Conservation (phyloP, 2,113 vertebrate species). For the Tenebrosternarchus preto region DNA sequence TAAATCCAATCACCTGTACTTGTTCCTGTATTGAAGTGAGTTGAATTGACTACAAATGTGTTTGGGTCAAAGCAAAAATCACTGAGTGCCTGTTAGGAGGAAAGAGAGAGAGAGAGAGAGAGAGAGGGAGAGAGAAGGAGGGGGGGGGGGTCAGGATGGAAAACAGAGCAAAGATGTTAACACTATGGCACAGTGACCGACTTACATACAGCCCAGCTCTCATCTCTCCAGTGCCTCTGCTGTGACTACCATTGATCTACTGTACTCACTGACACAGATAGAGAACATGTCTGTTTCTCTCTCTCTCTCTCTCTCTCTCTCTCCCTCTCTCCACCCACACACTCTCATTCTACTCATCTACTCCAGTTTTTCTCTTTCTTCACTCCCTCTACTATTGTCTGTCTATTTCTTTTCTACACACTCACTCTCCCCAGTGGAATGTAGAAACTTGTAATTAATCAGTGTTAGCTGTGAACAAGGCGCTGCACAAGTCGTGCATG, state of each 20-base stretch:
- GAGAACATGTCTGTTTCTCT: slow-evolving; percentile 13
- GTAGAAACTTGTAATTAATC: slow-evolving; percentile 43
- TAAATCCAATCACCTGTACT: slow-evolving; percentile 76
- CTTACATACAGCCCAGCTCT: slow-evolving; percentile 69
- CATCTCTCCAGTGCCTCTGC: slow-evolving; percentile 44
- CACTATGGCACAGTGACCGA: slow-evolving; percentile 63
- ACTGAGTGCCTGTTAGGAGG: slow-evolving; percentile 79
- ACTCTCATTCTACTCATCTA: background rate
- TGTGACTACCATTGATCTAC: slow-evolving; percentile 57
- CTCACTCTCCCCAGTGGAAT: slow-evolving; percentile 22
- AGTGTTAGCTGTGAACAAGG: slow-evolving; percentile 34
- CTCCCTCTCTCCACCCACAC: background rate
- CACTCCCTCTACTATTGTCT: background rate
- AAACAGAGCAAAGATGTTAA: slow-evolving; percentile 49
- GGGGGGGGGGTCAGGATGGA: slow-evolving; percentile 39
- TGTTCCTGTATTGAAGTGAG: slow-evolving; percentile 81
- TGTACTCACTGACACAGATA: slow-evolving; percentile 43
- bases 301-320: background rate
- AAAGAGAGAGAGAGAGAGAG: slow-evolving; percentile 29
- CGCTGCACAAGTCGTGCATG: background rate
- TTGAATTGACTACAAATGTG: slow-evolving; percentile 83
- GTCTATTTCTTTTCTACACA: background rate
- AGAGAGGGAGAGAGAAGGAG: slow-evolving; percentile 27
- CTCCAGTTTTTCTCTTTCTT: slow-evolving; percentile 5
- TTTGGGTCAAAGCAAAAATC: slow-evolving; percentile 89